These are phyloP conservation scores for Scartelaos histophorus DNA, from an alignment of 2,113 vertebrate species.

Conservation along the genomic window DNA sequence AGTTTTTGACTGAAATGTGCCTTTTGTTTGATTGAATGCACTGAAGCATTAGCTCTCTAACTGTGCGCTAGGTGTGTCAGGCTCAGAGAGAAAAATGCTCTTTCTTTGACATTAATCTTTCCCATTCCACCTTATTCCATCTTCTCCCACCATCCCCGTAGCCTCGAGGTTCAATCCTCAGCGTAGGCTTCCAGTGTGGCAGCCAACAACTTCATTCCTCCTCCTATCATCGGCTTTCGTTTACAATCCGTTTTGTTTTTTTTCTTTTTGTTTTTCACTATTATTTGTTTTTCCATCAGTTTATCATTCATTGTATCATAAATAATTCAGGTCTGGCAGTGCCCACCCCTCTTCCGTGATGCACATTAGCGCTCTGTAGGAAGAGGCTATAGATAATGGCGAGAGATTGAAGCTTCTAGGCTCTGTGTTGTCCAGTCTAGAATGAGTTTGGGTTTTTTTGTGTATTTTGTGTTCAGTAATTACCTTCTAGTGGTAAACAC, in stretches of 20 bases:
- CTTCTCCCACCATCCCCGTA: constrained; percentile 4
- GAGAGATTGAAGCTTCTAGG: constrained; percentile 1
- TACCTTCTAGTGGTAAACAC: too few relatives aligned
- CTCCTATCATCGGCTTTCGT: not conserved
- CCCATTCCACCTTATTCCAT: constrained; percentile 2
- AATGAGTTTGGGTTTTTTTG: not conserved
- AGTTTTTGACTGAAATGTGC: too few relatives aligned
- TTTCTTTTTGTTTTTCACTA: constrained; percentile 1
- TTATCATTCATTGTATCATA: constrained; percentile 34
- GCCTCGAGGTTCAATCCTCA: constrained; percentile 9
- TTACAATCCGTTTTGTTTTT: not conserved
- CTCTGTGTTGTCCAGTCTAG: not conserved
- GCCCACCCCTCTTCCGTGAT: constrained; percentile 11
- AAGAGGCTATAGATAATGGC: not conserved
- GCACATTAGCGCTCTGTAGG: constrained; percentile 16
- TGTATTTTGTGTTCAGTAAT: too few relatives aligned
- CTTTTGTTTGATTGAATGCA: constrained; percentile 11
- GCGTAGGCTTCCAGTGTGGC: not conserved
- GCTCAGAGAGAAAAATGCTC: constrained; percentile 14
- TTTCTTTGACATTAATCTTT: constrained; percentile 31
- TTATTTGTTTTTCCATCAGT: constrained; percentile 10
- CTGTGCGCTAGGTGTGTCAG: not conserved
- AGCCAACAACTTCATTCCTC: constrained; percentile 16
- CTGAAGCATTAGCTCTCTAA: constrained; percentile 3
- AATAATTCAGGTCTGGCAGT: constrained; percentile 51